Percentiles rank a stretch among this genome's conserved stretches.
These are phyloP conservation scores for Lophotis ruficrista DNA, from an alignment of 2,113 vertebrate genomes.

Conservation along the genomic window DNA sequence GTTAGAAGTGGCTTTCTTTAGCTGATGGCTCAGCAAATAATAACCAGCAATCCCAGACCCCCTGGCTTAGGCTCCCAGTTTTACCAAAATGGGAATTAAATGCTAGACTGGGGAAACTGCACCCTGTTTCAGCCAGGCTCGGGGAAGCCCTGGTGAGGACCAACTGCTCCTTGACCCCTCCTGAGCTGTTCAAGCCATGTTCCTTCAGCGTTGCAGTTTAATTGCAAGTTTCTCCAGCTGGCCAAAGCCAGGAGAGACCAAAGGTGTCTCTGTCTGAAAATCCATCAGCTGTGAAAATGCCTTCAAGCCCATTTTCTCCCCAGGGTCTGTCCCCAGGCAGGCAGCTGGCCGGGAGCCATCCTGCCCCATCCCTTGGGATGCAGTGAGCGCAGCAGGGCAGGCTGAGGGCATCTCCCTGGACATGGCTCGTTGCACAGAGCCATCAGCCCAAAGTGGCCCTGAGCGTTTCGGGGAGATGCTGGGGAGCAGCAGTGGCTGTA, in stretches of 20 bases:
- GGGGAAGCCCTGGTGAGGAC: background rate
- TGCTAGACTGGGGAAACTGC: background rate
- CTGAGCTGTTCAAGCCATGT: background rate
- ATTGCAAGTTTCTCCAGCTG: no score
- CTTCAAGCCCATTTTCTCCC: background rate
- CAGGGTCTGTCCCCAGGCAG: background rate
- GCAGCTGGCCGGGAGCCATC: no score
- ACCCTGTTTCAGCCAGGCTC: background rate
- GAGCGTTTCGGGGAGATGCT: background rate
- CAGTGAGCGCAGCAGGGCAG: background rate
- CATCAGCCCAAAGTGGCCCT: background rate
- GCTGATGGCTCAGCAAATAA: background rate
- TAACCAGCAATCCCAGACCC: background rate
- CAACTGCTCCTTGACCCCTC: background rate
- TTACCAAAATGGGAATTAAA: background rate
- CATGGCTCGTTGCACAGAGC: background rate
- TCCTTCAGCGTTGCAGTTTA: background rate
- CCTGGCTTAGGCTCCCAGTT: background rate
- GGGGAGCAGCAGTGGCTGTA: background rate
- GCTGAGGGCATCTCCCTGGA: background rate
- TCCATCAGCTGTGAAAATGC: accelerated
- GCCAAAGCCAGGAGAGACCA: background rate
- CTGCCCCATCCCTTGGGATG: background rate
- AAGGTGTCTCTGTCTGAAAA: background rate
- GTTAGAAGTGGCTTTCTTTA: background rate